Percentiles rank a stretch among this genome's conserved stretches.
These are phyloP conservation scores for Nomada fabriciana DNA, from an alignment of 2,888 invertebrate species.

Conservation along the genomic window DNA sequence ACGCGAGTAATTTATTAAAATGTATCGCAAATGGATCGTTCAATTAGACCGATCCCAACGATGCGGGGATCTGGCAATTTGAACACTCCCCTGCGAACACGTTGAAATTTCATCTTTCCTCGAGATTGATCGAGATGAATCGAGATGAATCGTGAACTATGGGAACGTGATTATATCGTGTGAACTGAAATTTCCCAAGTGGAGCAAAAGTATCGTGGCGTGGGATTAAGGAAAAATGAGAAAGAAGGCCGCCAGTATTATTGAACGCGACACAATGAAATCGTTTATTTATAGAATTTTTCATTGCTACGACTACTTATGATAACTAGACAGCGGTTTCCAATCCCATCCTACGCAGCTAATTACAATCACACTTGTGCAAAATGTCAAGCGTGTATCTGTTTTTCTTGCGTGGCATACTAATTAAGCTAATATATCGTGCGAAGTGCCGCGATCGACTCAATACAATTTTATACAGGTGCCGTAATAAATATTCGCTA, in stretches of 20 bases:
- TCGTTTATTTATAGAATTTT: slow-evolving; percentile 46
- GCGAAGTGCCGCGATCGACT: not conserved
- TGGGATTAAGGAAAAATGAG: slow-evolving; percentile 22
- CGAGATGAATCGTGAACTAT: too few relatives aligned
- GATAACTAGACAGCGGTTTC: slow-evolving; percentile 42
- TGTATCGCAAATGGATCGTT: slow-evolving; percentile 29
- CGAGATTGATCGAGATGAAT: too few relatives aligned
- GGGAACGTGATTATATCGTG: too few relatives aligned
- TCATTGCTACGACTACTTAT: slow-evolving; percentile 5
- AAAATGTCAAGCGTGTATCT: slow-evolving; percentile 56
- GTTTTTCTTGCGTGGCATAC: slow-evolving; percentile 34
- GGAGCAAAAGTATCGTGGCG: slow-evolving; percentile 6
- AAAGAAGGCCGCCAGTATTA: not conserved
- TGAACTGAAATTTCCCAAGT: too few relatives aligned
- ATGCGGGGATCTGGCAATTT: slow-evolving; percentile 12
- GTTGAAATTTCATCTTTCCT: not conserved
- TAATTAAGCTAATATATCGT: slow-evolving; percentile 32
- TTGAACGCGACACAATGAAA: slow-evolving; percentile 22
- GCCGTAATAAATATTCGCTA: not conserved
- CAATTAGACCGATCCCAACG: slow-evolving; percentile 4
- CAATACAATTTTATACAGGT: not conserved
- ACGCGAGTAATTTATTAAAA: slow-evolving; percentile 52
- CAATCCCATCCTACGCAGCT: slow-evolving; percentile 43
- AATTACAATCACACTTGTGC: slow-evolving; percentile 50
- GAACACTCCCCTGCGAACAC: slow-evolving; percentile 18